Conservation (phyloP, 2,888 invertebrate genomes). For the Stenolophus ochropezus region DNA sequence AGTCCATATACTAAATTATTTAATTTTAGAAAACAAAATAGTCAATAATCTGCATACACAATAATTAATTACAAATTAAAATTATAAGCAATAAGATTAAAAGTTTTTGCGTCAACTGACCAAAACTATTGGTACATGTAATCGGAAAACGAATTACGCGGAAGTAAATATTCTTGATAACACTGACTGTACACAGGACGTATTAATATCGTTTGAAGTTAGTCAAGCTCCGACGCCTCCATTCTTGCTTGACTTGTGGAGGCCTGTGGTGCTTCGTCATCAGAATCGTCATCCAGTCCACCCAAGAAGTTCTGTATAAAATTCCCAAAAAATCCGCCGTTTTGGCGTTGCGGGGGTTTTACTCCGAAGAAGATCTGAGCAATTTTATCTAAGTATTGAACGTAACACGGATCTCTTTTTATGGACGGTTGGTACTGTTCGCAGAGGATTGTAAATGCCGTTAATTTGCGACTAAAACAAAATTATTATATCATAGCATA, state of each 20-base stretch:
- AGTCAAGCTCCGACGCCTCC: constrained; percentile 66
- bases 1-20: constrained; percentile 45
- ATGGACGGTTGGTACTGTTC: constrained; percentile 88
- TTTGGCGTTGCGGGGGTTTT: constrained; percentile 77
- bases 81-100: constrained; percentile 45
- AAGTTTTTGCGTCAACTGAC: constrained; percentile 27
- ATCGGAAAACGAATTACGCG: constrained; percentile 45
- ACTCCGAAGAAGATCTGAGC: constrained; percentile 94
- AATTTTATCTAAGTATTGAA: constrained; percentile 92
- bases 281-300: constrained; percentile 79
- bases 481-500: too few relatives aligned
- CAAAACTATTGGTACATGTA: constrained; percentile 30
- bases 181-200: constrained; percentile 57
- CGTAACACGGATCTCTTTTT: constrained; percentile 89
- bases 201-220: constrained; percentile 59
- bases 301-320: constrained; percentile 79
- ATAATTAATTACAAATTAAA: constrained; percentile 38
- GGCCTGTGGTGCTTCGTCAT: constrained; percentile 71
- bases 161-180: constrained; percentile 45
- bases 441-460: constrained; percentile 87
- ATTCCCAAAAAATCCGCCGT: constrained; percentile 79
- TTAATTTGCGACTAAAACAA: constrained; percentile 80
- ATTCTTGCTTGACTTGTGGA: constrained; percentile 63
- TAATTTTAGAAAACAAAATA: constrained; percentile 55
- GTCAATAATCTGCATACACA: constrained; percentile 36